These are phyloP conservation scores for Sebastes minor DNA, from an alignment of 2,797 vertebrate genomes.

Conservation along the genomic window DNA sequence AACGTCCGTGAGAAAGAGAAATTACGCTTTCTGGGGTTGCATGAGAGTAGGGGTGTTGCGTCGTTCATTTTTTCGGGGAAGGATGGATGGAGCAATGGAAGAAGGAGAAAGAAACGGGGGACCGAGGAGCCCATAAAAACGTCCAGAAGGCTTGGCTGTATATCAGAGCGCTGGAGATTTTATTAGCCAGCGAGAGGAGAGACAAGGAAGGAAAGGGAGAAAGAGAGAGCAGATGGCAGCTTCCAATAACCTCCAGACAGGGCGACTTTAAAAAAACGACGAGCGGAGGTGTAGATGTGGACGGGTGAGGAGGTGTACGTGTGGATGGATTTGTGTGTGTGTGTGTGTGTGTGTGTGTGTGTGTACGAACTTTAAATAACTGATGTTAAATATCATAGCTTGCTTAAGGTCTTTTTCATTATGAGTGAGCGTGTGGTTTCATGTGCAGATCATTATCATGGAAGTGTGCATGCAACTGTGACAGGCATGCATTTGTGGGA, in stretches of 20 bases:
- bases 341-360: background rate
- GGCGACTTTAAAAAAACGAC: constrained; percentile 20
- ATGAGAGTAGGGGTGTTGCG: constrained; percentile 46
- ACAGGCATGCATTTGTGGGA: constrained; percentile 46
- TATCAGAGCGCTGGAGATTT: constrained; percentile 70
- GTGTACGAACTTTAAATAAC: constrained; percentile 26
- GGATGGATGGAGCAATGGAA: constrained; percentile 43
- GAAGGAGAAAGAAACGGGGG: constrained; percentile 53
- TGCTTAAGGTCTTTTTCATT: constrained; percentile 44
- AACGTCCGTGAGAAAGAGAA: constrained; percentile 22
- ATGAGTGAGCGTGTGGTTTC: constrained; percentile 36
- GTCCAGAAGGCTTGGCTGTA: constrained; percentile 74
- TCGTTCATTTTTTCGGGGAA: constrained; percentile 20
- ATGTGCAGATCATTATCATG: constrained; percentile 61
- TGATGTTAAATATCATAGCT: constrained; percentile 25
- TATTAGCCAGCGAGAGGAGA: constrained; percentile 66
- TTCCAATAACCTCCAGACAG: constrained; percentile 51
- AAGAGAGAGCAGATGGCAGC: constrained; percentile 41
- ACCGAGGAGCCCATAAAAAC: constrained; percentile 72
- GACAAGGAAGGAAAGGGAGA: constrained; percentile 43
- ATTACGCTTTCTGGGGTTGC: constrained; percentile 35
- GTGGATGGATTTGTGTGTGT: constrained; percentile 23
- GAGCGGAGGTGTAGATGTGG: constrained; percentile 36
- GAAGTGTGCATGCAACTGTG: constrained; percentile 48
- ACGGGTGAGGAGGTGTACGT: constrained; percentile 10